Conservation (phyloP, 2,797 vertebrate genomes). For the Aldrovandia affinis region DNA sequence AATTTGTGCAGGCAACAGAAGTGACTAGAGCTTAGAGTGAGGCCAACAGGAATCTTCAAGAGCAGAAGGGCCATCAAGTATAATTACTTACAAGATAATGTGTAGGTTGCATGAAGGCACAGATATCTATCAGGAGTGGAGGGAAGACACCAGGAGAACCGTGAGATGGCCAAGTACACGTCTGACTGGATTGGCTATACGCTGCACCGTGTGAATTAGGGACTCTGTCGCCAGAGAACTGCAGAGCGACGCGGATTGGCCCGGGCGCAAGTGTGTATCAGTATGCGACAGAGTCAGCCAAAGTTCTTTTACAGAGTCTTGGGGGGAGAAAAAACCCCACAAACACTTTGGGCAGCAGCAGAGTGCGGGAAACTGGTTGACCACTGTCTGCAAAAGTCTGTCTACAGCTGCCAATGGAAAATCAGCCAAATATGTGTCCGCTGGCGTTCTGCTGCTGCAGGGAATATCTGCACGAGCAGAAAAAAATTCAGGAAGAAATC, state of each 20-base stretch:
- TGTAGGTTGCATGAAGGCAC: not conserved
- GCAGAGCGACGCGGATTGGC: not conserved
- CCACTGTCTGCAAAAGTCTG: slow-evolving; percentile 3
- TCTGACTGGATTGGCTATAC: not conserved
- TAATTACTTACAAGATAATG: not conserved
- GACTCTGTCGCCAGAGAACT: not conserved
- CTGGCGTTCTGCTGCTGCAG: not conserved
- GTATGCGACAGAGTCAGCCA: not conserved
- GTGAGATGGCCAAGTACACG: not conserved
- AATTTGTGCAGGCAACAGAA: not conserved
- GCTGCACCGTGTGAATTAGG: not conserved
- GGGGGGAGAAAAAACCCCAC: not conserved
- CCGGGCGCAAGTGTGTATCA: not conserved
- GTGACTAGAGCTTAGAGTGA: not conserved
- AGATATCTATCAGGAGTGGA: not conserved
- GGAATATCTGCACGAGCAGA: not conserved
- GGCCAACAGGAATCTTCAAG: not conserved
- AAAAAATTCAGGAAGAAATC: not conserved
- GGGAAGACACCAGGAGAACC: not conserved
- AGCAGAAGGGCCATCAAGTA: not conserved
- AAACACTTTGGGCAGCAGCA: not conserved
- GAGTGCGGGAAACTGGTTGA: not conserved
- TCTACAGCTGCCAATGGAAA: slow-evolving; percentile 23
- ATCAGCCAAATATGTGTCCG: slow-evolving; percentile 7
- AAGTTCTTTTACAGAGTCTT: not conserved